These are phyloP conservation scores for Zeuzera pyrina DNA, from an alignment of 2,888 invertebrate genomes.

Conservation along the genomic window DNA sequence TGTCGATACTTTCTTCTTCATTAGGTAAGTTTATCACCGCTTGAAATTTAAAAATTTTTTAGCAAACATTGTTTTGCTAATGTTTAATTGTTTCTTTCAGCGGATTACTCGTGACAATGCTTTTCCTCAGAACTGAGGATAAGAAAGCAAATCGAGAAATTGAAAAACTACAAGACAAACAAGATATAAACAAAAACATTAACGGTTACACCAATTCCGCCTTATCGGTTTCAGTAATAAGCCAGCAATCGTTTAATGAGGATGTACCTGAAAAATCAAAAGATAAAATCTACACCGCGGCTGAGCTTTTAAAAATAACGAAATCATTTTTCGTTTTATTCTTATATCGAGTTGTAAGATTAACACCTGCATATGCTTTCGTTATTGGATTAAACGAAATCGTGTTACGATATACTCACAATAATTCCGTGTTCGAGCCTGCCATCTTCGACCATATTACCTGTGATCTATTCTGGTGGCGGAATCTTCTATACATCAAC, in stretches of 20 bases:
- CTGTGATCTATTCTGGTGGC: constrained; percentile 88
- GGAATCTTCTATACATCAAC: constrained; percentile 87
- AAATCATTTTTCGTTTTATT: constrained; percentile 66
- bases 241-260: constrained; percentile 59
- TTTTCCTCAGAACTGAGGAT: constrained; percentile 77
- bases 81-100: constrained; percentile 51
- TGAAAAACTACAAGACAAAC: constrained; percentile 27
- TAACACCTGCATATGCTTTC: constrained; percentile 88
- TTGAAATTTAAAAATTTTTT: not conserved
- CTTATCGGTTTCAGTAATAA: constrained; percentile 54
- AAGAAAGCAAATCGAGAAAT: constrained; percentile 53
- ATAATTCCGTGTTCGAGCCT: constrained; percentile 81
- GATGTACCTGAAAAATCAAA: constrained; percentile 53
- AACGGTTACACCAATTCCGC: constrained; percentile 60
- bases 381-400: constrained; percentile 84
- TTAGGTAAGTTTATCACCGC: constrained; percentile 70
- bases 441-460: constrained; percentile 79
- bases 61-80: not conserved
- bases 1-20: constrained; percentile 90
- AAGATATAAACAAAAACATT: constrained; percentile 55
- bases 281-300: constrained; percentile 37
- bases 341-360: constrained; percentile 74
- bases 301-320: constrained; percentile 46
- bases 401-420: constrained; percentile 79
- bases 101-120: constrained; percentile 80